Base-by-base conservation (phyloP, 2,888 invertebrate genomes). In the Diogma glabrata region DNA sequence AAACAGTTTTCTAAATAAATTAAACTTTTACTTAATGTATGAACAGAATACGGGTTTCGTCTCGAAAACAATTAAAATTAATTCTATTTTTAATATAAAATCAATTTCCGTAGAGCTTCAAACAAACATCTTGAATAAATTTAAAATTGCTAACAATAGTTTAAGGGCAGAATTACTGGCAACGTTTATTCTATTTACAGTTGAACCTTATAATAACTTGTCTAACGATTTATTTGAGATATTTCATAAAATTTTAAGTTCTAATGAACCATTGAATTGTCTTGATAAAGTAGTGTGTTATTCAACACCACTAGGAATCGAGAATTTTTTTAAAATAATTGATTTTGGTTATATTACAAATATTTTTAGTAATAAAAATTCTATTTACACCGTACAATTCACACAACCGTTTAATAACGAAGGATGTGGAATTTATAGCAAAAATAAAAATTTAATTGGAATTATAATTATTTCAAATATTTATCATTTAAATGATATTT, bases 111-210 rank as follows among this genome's bases (percentile, higher is more conserved):
- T n/a, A n/a, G n/a, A n/a, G n/a, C n/a, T n/a, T n/a, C n/a, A n/a
- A n/a, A n/a, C n/a, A n/a, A n/a, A n/a, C n/a, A 22, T 43, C 14
- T 43, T 43, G 12, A 43, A 43, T 22, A 43, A 43, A 43, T 43
- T 43, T 43, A 43, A 22, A 22, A 14, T 43, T 12, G n/a, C 43
- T 22, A 6, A 43, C 3, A 43, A 22, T n/a, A 14, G n/a, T n/a
- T n/a, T n/a, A 12, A 43, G 23, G 20, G 43, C 20, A 22, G 6
- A 22, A 43, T 43, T 43, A 22, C 23, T 43, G 14, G n/a, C 43
- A 14, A 43, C 43, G 16, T 43, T 43, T 9, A 12, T 43, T n/a
- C 9, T 43, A 3, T 43, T 20, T 22, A 14, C 22, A n/a, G n/a
- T n/a, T n/a, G n/a, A n/a, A n/a, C n/a, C n/a, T n/a, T n/a, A n/a